Evolutionary conservation across 1,140 invertebrate genomes (phyloP).

Genomic region (Gryllus bimaculatus): DNA sequence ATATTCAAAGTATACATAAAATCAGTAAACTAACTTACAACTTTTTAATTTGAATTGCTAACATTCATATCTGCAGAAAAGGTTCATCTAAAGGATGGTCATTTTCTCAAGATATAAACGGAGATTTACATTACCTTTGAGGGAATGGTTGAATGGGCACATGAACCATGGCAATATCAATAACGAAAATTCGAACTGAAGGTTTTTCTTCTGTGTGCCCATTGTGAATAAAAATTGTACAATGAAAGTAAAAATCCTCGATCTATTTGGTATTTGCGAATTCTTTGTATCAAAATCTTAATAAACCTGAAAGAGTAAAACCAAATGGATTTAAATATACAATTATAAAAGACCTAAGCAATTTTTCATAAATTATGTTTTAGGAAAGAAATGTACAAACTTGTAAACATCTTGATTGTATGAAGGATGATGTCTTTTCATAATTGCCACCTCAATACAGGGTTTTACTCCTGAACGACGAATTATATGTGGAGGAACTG

Average conservation of each 20-base stretch:
- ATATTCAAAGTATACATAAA: too few species aligned
- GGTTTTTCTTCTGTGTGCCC: constrained; percentile 44
- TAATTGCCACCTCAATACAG: constrained; percentile 54
- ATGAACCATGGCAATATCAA: constrained; percentile 47
- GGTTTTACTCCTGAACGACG: constrained; percentile 46
- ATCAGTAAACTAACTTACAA: too few species aligned
- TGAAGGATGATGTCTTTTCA: constrained; percentile 46
- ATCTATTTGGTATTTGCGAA: constrained; percentile 64
- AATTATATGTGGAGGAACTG: constrained; percentile 36
- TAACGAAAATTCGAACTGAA: constrained; percentile 40
- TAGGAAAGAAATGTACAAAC: constrained; percentile 24
- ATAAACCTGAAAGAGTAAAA: constrained; percentile 45
- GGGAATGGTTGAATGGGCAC: constrained; percentile 42
- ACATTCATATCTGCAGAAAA: background rate
- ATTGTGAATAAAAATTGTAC: constrained; percentile 47
- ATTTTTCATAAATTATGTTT: too few species aligned
- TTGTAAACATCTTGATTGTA: constrained; percentile 52
- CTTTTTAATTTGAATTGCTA: background rate
- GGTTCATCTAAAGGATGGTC: background rate
- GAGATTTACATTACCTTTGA: constrained; percentile 29
- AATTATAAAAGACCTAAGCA: too few species aligned
- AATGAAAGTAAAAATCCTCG: constrained; percentile 57
- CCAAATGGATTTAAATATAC: background rate
- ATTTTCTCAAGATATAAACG: background rate
- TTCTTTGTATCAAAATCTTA: constrained; percentile 58